phyloP scores from a whole-genome alignment of 2,888 invertebrate species.

The Fragum whitleyi region DNA sequence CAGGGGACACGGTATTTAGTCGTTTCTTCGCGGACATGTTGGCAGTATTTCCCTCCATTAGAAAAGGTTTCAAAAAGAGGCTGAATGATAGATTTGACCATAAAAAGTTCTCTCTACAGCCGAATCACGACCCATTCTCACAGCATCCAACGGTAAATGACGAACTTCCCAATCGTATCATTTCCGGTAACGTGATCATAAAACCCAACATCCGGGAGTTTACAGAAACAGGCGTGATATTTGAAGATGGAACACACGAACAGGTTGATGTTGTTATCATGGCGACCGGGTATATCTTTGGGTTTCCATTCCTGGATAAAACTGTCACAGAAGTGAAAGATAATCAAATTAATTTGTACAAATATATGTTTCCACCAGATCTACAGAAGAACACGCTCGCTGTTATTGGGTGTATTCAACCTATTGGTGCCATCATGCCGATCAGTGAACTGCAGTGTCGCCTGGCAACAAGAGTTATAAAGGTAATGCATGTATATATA shows the following conservation, averaged over 20 bases:
- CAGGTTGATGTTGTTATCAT: conserved; percentile 83
- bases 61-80: background rate
- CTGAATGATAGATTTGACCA: conserved; percentile 84
- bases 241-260: conserved; percentile 77
- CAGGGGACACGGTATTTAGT: conserved; percentile 37
- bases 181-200: conserved; percentile 82
- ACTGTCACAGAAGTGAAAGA: conserved; percentile 75
- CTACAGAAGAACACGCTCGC: conserved; percentile 83
- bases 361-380: conserved; percentile 85
- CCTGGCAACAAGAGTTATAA: conserved; percentile 84
- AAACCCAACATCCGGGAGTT: conserved; percentile 79
- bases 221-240: conserved; percentile 78
- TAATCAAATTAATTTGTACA: conserved; percentile 84
- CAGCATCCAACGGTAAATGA: conserved; percentile 85
- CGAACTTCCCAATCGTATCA: conserved; percentile 84
- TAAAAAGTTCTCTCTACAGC: conserved; percentile 84
- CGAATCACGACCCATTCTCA: conserved; percentile 76
- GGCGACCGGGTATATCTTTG: conserved; percentile 85
- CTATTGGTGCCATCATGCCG: conserved; percentile 86
- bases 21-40: background rate
- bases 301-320: conserved; percentile 85
- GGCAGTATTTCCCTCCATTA: background rate
- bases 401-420: conserved; percentile 86
- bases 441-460: conserved; percentile 86
- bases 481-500: conserved; percentile 73